phyloP scores from a whole-genome alignment of 2,113 vertebrate genomes.

The Neotoma lepida region DNA sequence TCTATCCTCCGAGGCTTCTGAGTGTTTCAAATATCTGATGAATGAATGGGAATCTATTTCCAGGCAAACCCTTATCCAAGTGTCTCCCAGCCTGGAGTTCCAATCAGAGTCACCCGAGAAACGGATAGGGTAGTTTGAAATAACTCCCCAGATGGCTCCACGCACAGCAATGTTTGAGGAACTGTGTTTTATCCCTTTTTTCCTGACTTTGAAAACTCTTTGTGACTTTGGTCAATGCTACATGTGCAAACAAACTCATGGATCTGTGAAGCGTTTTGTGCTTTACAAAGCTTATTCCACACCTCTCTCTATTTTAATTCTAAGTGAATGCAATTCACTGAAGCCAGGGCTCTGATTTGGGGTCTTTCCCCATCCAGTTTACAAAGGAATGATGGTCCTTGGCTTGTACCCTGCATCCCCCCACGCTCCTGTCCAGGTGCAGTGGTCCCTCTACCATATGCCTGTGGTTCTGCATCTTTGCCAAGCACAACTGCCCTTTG shows the following conservation, averaged over 20 bases:
- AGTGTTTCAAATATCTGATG: conserved; percentile 57
- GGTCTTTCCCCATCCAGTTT: not conserved
- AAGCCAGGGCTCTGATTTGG: not conserved
- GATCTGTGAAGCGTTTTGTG: not conserved
- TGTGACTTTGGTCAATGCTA: not conserved
- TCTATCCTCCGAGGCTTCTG: conserved; percentile 61
- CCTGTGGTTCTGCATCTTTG: not conserved
- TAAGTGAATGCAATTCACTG: not conserved
- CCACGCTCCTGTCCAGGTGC: not conserved
- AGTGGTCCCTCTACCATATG: not conserved
- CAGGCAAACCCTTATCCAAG: conserved; percentile 17
- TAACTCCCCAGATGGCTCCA: not conserved
- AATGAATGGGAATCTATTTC: conserved; percentile 29
- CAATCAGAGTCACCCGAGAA: conserved; percentile 12
- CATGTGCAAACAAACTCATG: not conserved
- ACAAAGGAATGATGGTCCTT: not conserved
- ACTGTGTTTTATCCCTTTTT: not conserved
- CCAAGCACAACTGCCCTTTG: not conserved
- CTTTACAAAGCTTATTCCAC: not conserved
- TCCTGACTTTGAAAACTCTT: conserved; percentile 30
- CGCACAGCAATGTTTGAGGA: not conserved
- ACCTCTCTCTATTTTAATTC: not conserved
- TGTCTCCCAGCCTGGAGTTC: not conserved
- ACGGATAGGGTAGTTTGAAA: not conserved
- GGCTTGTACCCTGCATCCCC: not conserved